Percentiles rank a stretch among this genome's conserved stretches.
Conservation (phyloP, 1,140 invertebrate species). For the Manduca sexta region DNA sequence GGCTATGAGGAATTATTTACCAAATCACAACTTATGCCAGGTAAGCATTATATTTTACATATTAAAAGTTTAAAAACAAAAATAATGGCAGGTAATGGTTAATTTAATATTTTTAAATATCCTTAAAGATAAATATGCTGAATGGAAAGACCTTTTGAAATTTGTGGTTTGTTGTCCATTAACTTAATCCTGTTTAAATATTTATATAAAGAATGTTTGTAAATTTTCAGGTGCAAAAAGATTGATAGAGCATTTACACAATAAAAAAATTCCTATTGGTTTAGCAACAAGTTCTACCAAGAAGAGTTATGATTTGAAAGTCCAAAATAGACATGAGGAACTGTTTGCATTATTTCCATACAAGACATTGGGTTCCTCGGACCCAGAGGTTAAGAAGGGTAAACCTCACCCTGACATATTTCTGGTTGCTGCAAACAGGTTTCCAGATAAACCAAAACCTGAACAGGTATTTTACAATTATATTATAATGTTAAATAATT, state of each 20-base stretch:
- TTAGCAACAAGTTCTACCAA: conserved; percentile 83
- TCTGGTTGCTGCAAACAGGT: conserved; percentile 80
- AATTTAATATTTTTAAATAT: too few species aligned
- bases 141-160: too few species aligned
- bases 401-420: conserved; percentile 89
- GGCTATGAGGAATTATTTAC: conserved; percentile 77
- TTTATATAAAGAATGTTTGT: neutral
- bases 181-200: too few species aligned
- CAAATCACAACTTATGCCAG: conserved; percentile 76
- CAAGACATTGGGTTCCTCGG: conserved; percentile 80
- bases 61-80: neutral
- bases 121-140: too few species aligned
- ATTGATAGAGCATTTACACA: conserved; percentile 79
- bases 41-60: conserved; percentile 51
- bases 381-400: conserved; percentile 82
- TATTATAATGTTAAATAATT: too few species aligned
- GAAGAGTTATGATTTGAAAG: conserved; percentile 79
- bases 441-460: conserved; percentile 75
- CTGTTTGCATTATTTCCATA: conserved; percentile 79
- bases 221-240: conserved; percentile 76
- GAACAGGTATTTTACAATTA: conserved; percentile 53
- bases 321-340: conserved; percentile 77
- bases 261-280: conserved; percentile 79
- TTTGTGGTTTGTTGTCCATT: too few species aligned
- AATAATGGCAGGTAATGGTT: too few species aligned